Percentiles rank a stretch among this genome's conserved stretches.
phyloP scores from a whole-genome alignment of 2,797 vertebrate genomes.

The Pantherophis vulpinus region DNA sequence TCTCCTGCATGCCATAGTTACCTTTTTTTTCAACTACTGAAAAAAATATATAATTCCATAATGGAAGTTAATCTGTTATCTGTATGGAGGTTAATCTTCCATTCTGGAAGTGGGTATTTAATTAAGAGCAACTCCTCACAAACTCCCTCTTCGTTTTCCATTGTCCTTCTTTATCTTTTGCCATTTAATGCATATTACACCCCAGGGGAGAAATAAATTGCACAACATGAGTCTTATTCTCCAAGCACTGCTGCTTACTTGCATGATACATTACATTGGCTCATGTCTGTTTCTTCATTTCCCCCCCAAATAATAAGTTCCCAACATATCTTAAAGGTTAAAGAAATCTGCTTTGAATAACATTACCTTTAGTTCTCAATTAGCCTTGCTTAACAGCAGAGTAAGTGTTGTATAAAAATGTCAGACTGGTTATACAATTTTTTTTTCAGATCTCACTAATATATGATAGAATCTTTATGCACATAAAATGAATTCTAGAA shows the following conservation, averaged over 20 bases:
- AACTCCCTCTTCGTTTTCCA: constrained; percentile 4
- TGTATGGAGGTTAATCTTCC: constrained; percentile 19
- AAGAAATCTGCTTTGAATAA: neutral
- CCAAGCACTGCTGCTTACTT: constrained; percentile 2
- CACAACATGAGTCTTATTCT: constrained; percentile 6
- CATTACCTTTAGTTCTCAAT: neutral
- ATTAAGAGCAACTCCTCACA: constrained; percentile 23
- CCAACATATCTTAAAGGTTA: neutral
- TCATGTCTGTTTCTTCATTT: neutral
- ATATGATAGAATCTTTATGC: neutral
- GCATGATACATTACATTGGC: neutral
- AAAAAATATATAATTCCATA: neutral
- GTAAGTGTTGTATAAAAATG: neutral
- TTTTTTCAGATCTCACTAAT: neutral
- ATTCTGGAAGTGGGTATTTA: constrained; percentile 33
- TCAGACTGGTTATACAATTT: neutral
- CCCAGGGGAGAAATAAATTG: constrained; percentile 27
- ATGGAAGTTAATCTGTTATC: constrained; percentile 19
- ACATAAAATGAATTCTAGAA: neutral
- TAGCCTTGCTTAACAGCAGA: neutral
- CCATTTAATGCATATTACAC: constrained; percentile 21
- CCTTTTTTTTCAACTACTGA: neutral
- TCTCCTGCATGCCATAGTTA: neutral
- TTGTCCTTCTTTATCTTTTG: constrained; percentile 23
- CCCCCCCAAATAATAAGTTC: neutral